Percentiles rank a stretch among this genome's conserved stretches.
These are phyloP conservation scores for Cuniculus paca DNA, from an alignment of 2,797 vertebrate genomes.

Conservation along the genomic window DNA sequence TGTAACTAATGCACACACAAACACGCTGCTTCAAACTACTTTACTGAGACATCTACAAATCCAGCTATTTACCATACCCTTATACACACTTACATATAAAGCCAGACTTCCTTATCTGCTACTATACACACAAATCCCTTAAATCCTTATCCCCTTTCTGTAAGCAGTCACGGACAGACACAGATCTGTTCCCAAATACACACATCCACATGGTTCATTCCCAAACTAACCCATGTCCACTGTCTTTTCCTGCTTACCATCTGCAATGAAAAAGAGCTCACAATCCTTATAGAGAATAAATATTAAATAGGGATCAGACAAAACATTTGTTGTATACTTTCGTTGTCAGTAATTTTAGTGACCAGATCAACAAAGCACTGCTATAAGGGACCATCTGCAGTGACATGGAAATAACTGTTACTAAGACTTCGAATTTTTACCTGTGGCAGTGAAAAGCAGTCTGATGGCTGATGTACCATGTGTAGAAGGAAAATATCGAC, in stretches of 20 bases:
- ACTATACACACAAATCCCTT: background rate
- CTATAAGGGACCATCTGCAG: constrained; percentile 48
- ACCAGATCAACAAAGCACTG: constrained; percentile 59
- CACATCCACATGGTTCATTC: background rate
- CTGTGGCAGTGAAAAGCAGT: constrained; percentile 36
- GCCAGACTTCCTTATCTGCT: background rate
- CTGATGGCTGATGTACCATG: constrained; percentile 31
- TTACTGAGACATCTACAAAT: background rate
- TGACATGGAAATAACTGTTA: constrained; percentile 39
- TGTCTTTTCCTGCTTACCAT: background rate
- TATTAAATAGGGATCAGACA: constrained; percentile 49
- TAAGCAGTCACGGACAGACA: background rate
- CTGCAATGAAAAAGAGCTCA: constrained; percentile 14
- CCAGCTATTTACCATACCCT: background rate
- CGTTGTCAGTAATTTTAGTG: constrained; percentile 55
- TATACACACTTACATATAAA: background rate
- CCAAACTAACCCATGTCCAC: background rate
- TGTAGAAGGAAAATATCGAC: constrained; percentile 25
- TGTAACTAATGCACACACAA: background rate
- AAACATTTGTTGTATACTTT: constrained; percentile 41
- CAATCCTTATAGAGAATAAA: background rate
- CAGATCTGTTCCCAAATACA: background rate
- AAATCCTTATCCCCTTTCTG: background rate
- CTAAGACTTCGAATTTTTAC: constrained; percentile 63
- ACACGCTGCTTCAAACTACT: background rate